phyloP scores from a whole-genome alignment of 2,797 vertebrate species.

The Amniataba percoides region DNA sequence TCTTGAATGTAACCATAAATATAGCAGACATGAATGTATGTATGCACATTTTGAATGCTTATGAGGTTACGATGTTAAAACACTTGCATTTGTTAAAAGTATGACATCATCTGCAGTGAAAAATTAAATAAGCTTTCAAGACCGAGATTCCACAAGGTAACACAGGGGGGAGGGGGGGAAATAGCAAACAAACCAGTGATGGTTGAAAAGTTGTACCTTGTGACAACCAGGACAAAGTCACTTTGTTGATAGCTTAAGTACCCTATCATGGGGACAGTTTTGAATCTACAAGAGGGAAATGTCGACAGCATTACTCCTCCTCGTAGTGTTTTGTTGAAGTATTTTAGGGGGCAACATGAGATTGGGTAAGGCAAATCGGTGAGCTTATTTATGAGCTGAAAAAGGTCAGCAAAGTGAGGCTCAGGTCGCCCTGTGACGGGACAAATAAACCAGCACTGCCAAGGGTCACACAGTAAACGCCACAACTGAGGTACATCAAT shows the following conservation, averaged over 20 bases:
- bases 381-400: constrained; percentile 86
- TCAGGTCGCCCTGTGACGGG: constrained; percentile 66
- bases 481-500: constrained; percentile 76
- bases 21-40: constrained; percentile 84
- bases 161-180: constrained; percentile 41
- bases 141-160: constrained; percentile 68
- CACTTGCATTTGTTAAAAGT: constrained; percentile 81
- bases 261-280: constrained; percentile 67
- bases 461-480: constrained; percentile 78
- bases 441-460: constrained; percentile 71
- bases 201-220: constrained; percentile 75
- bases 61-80: constrained; percentile 84
- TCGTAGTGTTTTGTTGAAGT: constrained; percentile 78
- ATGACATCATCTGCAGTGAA: constrained; percentile 85
- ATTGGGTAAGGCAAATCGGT: constrained; percentile 88
- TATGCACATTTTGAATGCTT: constrained; percentile 80
- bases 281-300: constrained; percentile 55
- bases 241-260: constrained; percentile 67
- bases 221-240: constrained; percentile 76
- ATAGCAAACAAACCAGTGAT: constrained; percentile 76
- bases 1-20: constrained; percentile 86
- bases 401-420: constrained; percentile 77
- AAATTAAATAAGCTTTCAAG: constrained; percentile 84
- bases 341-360: constrained; percentile 77
- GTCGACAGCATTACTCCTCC: constrained; percentile 63